Conservation (phyloP, 2,113 vertebrate species). For the Morone saxatilis region DNA sequence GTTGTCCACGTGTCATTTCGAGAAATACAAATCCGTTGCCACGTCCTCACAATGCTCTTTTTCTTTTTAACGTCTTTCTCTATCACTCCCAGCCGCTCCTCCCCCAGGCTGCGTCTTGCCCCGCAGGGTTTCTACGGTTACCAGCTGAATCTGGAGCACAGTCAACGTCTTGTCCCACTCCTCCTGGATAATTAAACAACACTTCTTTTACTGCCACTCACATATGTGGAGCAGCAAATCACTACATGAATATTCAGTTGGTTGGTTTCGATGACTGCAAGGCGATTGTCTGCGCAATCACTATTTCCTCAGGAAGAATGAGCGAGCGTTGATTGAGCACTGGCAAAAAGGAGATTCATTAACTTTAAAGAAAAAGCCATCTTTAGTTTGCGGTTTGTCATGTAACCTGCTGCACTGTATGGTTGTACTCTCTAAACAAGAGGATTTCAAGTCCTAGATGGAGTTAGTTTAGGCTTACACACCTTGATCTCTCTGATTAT, state of each 20-base stretch:
- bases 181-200: constrained; percentile 68
- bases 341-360: constrained; percentile 10
- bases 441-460: constrained; percentile 26
- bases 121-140: constrained; percentile 62
- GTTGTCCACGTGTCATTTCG: background rate
- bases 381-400: background rate
- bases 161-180: constrained; percentile 37
- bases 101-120: constrained; percentile 42
- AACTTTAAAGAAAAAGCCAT: constrained; percentile 37
- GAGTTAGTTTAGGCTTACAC: constrained; percentile 45
- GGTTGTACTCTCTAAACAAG: constrained; percentile 13
- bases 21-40: constrained; percentile 9
- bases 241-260: constrained; percentile 62
- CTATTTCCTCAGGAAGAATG: constrained; percentile 41
- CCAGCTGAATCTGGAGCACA: constrained; percentile 51
- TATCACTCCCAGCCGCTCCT: constrained; percentile 15
- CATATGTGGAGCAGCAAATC: constrained; percentile 47
- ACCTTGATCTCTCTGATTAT: constrained; percentile 48
- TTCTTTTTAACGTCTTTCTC: constrained; percentile 4
- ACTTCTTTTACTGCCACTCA: constrained; percentile 29
- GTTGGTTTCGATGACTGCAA: constrained; percentile 50
- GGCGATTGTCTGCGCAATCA: constrained; percentile 55
- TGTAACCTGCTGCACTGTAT: background rate
- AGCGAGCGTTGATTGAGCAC: constrained; percentile 29
- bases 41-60: background rate